phyloP scores from a whole-genome alignment of 2,113 vertebrate species.

The Pyrgilauda ruficollis region DNA sequence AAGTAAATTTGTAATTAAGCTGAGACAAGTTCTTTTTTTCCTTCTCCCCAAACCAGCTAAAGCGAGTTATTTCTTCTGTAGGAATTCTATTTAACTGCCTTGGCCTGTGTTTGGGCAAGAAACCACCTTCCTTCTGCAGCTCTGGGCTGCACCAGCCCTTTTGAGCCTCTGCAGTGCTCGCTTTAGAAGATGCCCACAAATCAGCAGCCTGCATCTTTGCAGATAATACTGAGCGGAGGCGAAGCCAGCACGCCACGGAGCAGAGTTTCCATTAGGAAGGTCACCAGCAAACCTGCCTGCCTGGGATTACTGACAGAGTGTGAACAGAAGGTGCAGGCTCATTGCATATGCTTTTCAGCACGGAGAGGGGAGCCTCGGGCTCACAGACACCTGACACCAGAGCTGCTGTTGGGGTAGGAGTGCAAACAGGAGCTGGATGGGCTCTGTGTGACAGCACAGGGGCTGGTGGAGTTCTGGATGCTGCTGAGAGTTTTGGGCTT shows the following conservation, averaged over 20 bases:
- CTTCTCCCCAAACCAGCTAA: background rate
- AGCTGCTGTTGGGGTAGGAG: background rate
- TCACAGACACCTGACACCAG: slow-evolving; percentile 20
- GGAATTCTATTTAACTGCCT: background rate
- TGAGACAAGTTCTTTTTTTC: background rate
- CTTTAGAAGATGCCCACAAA: slow-evolving; percentile 56
- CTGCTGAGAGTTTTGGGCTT: background rate
- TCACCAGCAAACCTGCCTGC: slow-evolving; percentile 53
- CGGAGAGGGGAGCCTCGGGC: slow-evolving; percentile 4
- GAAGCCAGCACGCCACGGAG: background rate
- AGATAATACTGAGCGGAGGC: slow-evolving; percentile 44
- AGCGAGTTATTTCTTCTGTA: background rate
- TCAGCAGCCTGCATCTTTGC: slow-evolving; percentile 47
- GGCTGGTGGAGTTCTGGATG: background rate
- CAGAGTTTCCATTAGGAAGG: slow-evolving; percentile 35
- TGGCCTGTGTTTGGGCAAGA: background rate
- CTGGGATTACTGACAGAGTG: slow-evolving; percentile 1
- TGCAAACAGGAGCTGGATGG: background rate
- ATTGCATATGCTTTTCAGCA: slow-evolving; percentile 58
- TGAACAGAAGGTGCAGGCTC: slow-evolving; percentile 31
- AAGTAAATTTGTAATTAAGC: slow-evolving; percentile 54
- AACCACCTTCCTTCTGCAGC: background rate
- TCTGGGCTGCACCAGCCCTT: background rate
- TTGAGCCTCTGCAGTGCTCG: slow-evolving; percentile 28
- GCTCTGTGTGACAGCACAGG: background rate